Evolutionary conservation across 2,797 vertebrate genomes (phyloP).

Genomic region (Tragelaphus oryx): DNA sequence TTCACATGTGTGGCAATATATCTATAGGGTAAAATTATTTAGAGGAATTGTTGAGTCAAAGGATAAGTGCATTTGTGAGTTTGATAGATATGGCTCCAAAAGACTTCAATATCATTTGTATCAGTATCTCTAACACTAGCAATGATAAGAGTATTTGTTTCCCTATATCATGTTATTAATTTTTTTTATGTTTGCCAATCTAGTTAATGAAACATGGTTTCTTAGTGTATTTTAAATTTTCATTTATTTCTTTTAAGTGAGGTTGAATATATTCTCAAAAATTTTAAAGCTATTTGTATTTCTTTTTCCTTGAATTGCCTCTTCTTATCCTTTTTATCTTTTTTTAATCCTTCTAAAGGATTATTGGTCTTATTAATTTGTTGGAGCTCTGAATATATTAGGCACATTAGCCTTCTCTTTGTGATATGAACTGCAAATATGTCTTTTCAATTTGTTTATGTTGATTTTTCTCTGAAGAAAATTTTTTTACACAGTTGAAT

Average conservation of each 20-base stretch:
- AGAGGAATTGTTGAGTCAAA: conserved; percentile 20
- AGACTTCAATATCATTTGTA: conserved; percentile 20
- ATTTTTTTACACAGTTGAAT: not conserved
- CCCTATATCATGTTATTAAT: not conserved
- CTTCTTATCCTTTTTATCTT: not conserved
- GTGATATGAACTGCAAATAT: not conserved
- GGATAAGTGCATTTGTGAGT: not conserved
- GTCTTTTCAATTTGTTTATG: conserved; percentile 22
- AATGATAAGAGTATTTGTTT: not conserved
- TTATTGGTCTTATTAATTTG: conserved; percentile 2
- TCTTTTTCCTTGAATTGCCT: conserved; percentile 14
- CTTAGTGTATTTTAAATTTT: not conserved
- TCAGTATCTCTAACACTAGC: not conserved
- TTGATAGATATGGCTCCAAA: not conserved
- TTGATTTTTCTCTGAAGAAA: not conserved
- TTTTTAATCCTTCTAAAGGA: not conserved
- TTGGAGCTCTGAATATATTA: not conserved
- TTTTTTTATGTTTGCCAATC: not conserved
- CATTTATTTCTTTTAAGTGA: conserved; percentile 5
- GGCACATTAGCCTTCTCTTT: not conserved
- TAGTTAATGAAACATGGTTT: not conserved
- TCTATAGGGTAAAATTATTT: conserved; percentile 4
- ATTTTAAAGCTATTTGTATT: not conserved
- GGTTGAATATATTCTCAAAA: not conserved
- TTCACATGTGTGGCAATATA: not conserved